Conservation (phyloP, 1,140 invertebrate species). For the Drosophila sp. region DNA sequence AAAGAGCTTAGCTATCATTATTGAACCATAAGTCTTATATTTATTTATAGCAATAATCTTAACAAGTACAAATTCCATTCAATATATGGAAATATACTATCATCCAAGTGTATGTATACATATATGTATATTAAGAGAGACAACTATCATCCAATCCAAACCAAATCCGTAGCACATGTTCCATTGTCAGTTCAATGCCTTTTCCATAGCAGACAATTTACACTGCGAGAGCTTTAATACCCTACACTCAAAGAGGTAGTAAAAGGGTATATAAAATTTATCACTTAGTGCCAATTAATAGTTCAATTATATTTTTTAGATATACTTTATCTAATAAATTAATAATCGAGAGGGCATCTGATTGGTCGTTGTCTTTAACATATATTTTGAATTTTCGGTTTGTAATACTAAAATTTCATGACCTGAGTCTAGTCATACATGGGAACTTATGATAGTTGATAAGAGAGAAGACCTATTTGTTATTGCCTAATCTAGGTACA, state of each 20-base stretch:
- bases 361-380: slow-evolving; percentile 22
- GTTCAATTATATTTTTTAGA: no score
- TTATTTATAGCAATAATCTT: slow-evolving; percentile 55
- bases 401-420: slow-evolving; percentile 38
- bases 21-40: slow-evolving; percentile 1
- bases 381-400: slow-evolving; percentile 27
- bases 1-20: neutral
- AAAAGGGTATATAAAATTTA: neutral
- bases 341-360: neutral
- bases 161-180: slow-evolving; percentile 34
- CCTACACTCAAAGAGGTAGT: neutral
- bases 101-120: neutral
- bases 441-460: slow-evolving; percentile 52
- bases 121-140: slow-evolving; percentile 6
- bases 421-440: slow-evolving; percentile 56
- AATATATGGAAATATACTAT: slow-evolving; percentile 2
- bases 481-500: slow-evolving; percentile 23
- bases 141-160: slow-evolving; percentile 53
- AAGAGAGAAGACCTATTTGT: slow-evolving; percentile 30
- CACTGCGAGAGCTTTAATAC: slow-evolving; percentile 44
- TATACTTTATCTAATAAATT: no score
- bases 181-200: slow-evolving; percentile 65
- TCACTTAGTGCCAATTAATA: no score
- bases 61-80: slow-evolving; percentile 68
- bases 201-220: slow-evolving; percentile 14